Evolutionary conservation across 2,113 vertebrate genomes (phyloP).

Genomic region (Vulpes vulpes): DNA sequence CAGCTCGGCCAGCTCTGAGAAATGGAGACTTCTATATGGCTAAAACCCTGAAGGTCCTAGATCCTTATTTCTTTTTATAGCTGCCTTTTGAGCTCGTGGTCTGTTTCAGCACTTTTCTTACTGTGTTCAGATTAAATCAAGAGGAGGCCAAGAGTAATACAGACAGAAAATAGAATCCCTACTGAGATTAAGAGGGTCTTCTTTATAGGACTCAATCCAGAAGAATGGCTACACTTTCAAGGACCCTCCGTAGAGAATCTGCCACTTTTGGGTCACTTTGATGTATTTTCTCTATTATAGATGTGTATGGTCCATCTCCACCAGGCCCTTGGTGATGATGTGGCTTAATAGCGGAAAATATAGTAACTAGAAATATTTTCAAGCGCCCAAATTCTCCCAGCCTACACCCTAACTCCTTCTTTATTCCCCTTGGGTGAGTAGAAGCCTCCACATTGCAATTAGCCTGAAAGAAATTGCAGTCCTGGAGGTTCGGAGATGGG

Average conservation of each 20-base stretch:
- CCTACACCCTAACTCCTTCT: background rate
- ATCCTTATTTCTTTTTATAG: background rate
- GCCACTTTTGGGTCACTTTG: background rate
- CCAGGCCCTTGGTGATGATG: background rate
- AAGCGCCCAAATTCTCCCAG: conserved; percentile 9
- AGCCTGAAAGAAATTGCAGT: conserved; percentile 56
- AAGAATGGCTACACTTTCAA: background rate
- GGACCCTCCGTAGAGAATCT: background rate
- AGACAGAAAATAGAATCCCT: background rate
- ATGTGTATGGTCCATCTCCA: background rate
- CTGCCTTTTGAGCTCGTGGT: background rate
- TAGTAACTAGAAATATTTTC: conserved; percentile 18
- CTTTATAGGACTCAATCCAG: background rate
- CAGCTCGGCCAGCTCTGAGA: background rate
- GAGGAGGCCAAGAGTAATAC: background rate
- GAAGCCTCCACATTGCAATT: conserved; percentile 36
- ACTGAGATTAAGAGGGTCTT: background rate
- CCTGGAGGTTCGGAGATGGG: conserved; percentile 40
- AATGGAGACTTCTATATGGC: background rate
- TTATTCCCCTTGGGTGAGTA: background rate
- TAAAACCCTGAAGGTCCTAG: background rate
- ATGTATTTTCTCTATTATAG: background rate
- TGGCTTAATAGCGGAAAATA: conserved; percentile 30
- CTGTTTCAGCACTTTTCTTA: background rate
- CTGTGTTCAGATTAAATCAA: conserved; percentile 22